Base-by-base conservation (phyloP, 2,113 vertebrate species). In the Zingel zingel region DNA sequence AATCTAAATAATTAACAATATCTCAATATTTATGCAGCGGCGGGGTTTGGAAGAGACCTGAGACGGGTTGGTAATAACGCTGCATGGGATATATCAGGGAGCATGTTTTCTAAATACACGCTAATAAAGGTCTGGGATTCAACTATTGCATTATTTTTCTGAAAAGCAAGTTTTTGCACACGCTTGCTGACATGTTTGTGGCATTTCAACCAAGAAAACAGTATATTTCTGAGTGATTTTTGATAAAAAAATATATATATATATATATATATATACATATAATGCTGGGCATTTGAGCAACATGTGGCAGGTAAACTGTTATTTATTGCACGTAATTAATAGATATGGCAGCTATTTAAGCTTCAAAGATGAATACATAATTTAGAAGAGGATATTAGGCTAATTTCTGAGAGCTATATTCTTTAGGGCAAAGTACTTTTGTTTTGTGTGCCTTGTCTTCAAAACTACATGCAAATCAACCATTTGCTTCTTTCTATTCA, bases 1-100 rank as follows among this genome's bases (percentile, higher is more conserved):
- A 61, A 75, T 86, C 71, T 89, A 83, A 88, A 92, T 91, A 85
- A 93, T 93, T 87, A 93, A 82, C 83, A 83, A 23, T 33, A 19
- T 75, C 71, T 86, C 74, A 50, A 45, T 71, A 82, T 79, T 83
- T 81, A 62, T 61, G 70, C 74, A 43, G 70, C 74, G 57, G 56
- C 19, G 45, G 58, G 58, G 36, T 33, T 77, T 30, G 16, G 33
- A 56, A 5, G 30, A 54, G 57, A 43, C 43, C 10, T n/a, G 58
- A 47, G 19, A 5, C 9, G 77, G 25, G 58, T 71, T 68, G 72
- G 53, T 66, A 54, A 77, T 39, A 81, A 58, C 18, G 21, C 62
- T 64, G 33, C 74, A 81, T 2, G 4, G 0, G 30, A 54, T 14
- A 4, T 10, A 43, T 23, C 25, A 54, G 36, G 27, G n/a, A 54